Evolutionary conservation across 2,888 invertebrate species (phyloP), one percentile per base, ranked within the genome.

Genomic region (Chironomus tentans): DNA sequence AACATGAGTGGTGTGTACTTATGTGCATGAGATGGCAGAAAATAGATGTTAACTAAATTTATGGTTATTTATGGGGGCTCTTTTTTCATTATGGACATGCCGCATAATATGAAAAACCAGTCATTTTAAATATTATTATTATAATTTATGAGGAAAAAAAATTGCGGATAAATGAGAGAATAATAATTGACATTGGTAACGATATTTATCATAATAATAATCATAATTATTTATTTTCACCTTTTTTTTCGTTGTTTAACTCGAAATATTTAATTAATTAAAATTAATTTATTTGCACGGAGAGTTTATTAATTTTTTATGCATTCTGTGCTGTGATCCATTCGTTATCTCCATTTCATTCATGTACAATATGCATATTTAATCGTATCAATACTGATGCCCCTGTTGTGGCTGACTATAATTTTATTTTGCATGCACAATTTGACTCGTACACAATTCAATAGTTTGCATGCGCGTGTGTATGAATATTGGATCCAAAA

Each of bases 11-110:
- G 46, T 46, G 21, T 65, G 24, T 24, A 65, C 21, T 65, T 65
- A 65, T 38, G 46, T 68, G 28, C 68, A 68, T 68, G 28, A 68
- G 68, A 68, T 18, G 68, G 68, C 68, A 68, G 68, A 68, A 68
- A 68, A 68, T 68, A 68, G 68, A 68, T 68, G 68, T 68, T 68
- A 68, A 68, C n/a, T 68, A 68, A 68, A 68, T 68, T 68, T 68
- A 68, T 68, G 68, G 68, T n/a, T 38, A 28, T 38, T 68, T 68
- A 38, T 38, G 65, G 13, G 13, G 56, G 4, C 15, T 18, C 15
- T 18, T 18, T 56, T 18, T 21, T 62, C 10, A 46, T 46, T 38
- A n/a, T 24, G 21, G 13, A 22, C 65, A 22, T 38, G 22, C 65
- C 65, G 65, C 65, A 24, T 13, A 65, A 56, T 24, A 24, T 65